Evolutionary conservation across 2,797 vertebrate species (phyloP), one percentile per base, ranked within the genome.

Genomic region (Lepidocolaptes lacrymiger): DNA sequence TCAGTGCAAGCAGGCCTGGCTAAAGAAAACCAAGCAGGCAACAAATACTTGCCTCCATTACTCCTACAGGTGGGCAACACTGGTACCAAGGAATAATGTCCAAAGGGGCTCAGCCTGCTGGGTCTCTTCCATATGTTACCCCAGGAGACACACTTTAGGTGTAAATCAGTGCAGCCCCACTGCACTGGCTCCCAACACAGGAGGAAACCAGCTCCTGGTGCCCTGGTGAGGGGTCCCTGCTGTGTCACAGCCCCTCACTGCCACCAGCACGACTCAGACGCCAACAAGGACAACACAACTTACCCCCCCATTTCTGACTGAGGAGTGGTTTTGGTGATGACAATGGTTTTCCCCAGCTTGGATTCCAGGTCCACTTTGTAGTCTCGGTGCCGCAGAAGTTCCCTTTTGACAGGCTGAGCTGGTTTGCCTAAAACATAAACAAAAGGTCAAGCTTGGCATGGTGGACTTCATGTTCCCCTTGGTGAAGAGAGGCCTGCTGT

Each of bases 281-380:
- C 26, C 85, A 82, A 4, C 4, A 18, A 61, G 27, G 15, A 52
- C 28, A 20, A 3, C 15, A 24, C 1, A 13, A 95, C 98, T 96
- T 93, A 99, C 99, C 99, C 99, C 96, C 99, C 99, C 99, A 99
- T 99, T 97, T 99, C 99, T 5, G 99, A 99, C 96, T 99, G 99
- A 15, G 99, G 99, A 4, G 99, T 99, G 7, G 99, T 99, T 98
- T 99, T 99, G 32, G 99, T 99, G 97, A 99, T 99, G 97, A 99
- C 99, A 8, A 99, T 99, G 85, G 99, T 99, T 97, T 99, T 99
- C 16, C 99, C 99, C 97, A 99, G 98, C 96, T 99, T 99, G 17
- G 99, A 99, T 97, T 99, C 99, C 98, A 99, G 97, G 87, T 99
- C 99, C 98, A 99, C 99, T 76, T 99, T 99, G 95, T 99, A 99